phyloP scores from a whole-genome alignment of 37 sponge, comb jelly and placozoan species.

The Diacarnus erythraeanus region DNA sequence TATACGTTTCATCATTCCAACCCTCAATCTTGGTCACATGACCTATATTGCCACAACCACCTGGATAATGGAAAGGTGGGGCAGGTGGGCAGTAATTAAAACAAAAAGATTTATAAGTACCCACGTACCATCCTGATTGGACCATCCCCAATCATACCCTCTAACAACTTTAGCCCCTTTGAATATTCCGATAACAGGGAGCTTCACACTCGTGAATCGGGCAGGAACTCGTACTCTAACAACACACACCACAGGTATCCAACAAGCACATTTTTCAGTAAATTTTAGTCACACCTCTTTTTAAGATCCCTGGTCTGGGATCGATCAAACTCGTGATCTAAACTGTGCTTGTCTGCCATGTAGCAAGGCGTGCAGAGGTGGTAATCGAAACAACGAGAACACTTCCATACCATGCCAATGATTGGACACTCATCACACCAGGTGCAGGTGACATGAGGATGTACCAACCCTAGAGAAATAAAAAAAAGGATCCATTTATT shows the following conservation, averaged over 20 bases:
- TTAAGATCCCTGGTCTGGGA: slow-evolving; percentile 8
- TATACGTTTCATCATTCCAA: slow-evolving; percentile 57
- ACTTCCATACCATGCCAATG: slow-evolving; percentile 64
- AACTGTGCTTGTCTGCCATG: slow-evolving; percentile 70
- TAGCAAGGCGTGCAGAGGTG: slow-evolving; percentile 84
- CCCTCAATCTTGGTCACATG: slow-evolving; percentile 37
- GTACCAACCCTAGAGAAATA: slow-evolving; percentile 12
- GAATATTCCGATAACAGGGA: slow-evolving; percentile 65
- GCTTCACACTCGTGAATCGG: slow-evolving; percentile 14
- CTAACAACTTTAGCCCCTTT: slow-evolving; percentile 75
- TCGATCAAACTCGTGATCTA: slow-evolving; percentile 66
- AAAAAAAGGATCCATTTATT: background rate
- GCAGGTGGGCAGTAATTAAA: background rate
- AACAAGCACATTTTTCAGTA: background rate
- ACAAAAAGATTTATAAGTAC: background rate
- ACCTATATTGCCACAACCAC: slow-evolving; percentile 61
- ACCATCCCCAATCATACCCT: slow-evolving; percentile 89
- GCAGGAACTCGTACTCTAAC: slow-evolving; percentile 40
- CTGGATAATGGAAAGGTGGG: slow-evolving; percentile 31
- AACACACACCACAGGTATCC: background rate
- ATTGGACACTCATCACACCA: background rate
- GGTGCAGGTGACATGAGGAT: background rate
- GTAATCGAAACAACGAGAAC: slow-evolving; percentile 72
- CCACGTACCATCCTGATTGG: slow-evolving; percentile 81
- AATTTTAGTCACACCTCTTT: slow-evolving; percentile 7